These are phyloP conservation scores for Catalaphyllia jardinei DNA, from an alignment of 64 coral and sea anemone genomes.

Conservation along the genomic window DNA sequence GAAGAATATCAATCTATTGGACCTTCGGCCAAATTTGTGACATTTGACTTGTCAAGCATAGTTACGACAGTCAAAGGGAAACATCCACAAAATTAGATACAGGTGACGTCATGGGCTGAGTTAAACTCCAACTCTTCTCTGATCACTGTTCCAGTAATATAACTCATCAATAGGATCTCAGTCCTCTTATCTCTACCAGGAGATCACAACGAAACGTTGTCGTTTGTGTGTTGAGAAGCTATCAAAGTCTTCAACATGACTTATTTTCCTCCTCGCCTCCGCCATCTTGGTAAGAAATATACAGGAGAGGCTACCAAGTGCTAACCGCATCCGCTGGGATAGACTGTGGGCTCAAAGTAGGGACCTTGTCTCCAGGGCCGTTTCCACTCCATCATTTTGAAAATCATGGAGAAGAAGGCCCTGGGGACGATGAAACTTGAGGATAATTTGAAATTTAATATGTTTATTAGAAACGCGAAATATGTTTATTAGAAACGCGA, in stretches of 20 bases:
- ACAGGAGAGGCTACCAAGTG: conserved; percentile 1
- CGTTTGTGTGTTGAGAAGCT: not conserved
- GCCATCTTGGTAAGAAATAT: conserved; percentile 25
- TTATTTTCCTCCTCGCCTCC: not conserved
- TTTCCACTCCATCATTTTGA: too few species aligned
- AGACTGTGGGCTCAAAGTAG: not conserved
- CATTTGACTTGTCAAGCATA: not conserved
- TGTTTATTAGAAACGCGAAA: conserved; percentile 4
- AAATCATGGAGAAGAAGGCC: too few species aligned
- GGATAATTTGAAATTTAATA: not conserved
- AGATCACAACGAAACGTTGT: not conserved
- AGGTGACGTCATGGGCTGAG: conserved; percentile 24
- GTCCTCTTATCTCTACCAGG: not conserved
- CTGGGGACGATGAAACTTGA: too few species aligned
- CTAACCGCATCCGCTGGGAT: not conserved
- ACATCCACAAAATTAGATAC: not conserved
- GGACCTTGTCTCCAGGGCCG: too few species aligned
- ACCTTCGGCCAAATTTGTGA: not conserved
- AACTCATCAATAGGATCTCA: not conserved
- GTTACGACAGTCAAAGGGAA: not conserved
- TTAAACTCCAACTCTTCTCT: not conserved
- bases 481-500: not conserved
- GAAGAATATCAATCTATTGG: not conserved
- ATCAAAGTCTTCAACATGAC: not conserved
- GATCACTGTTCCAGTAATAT: not conserved